Base-by-base conservation (phyloP, 2,113 vertebrate genomes). In the Fulica atra region DNA sequence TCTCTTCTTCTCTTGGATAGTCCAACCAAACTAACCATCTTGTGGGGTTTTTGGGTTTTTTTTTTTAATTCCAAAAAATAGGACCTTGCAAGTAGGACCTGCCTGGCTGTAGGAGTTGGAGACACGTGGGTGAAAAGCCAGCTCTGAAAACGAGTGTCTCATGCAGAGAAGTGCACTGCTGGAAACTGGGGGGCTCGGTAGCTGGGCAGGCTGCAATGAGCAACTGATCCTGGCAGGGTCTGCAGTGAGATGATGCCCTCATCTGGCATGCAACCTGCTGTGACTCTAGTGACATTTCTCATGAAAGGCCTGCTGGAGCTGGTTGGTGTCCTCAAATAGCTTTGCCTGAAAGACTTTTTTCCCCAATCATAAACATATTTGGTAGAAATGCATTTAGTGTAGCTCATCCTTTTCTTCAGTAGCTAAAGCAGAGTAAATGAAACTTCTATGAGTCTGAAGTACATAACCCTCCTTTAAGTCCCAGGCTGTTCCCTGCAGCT, bases 171-270 rank as follows among this genome's bases (percentile, higher is more conserved):
- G 6, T 2, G 10, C 14, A 65, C 36, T n/a, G 42, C 20, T 83
- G 57, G 28, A 20, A 63, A 35, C 0, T 6, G 3, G 2, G 20
- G 17, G 11, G 3, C 9, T 65, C 29, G 6, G 33, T 26, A 40
- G 26, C 11, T 35, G 50, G 14, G 26, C 28, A 29, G 50, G 24
- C n/a, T 69, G 21, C 10, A 13, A 16, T 10, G 10, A 38, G 23
- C 23, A 53, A 50, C 10, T 20, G 24, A 17, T 3, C 13, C 24
- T 71, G 18, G 7, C n/a, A n/a, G 18, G 6, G 4, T 36, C 29
- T 57, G 16, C 9, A 10, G 15, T 8, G 5, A 12, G 36, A 13
- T 25, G 2, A 20, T 21, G 36, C 10, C 19, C 24, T 57, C 16
- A 19, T 3, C 9, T 29, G 21, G 20, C 63, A 72, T 16, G 13